These are phyloP conservation scores for Microvelia longipes DNA, from an alignment of 1,140 invertebrate genomes.

Conservation along the genomic window DNA sequence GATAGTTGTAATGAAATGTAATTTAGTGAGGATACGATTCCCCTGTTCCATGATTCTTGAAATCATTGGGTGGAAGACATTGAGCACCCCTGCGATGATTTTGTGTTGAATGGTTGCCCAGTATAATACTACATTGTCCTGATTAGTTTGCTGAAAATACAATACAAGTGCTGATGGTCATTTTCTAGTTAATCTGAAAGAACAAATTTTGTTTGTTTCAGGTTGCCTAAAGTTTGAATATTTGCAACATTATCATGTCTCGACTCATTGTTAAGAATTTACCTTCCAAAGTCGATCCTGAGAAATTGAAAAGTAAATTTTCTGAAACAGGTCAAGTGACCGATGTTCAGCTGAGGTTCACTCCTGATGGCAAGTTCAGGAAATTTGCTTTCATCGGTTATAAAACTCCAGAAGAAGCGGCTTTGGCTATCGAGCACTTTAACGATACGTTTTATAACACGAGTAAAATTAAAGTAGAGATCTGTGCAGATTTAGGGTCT, in stretches of 20 bases:
- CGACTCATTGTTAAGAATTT: conserved; percentile 20
- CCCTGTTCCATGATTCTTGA: too few relatives aligned
- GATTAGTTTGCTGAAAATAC: too few relatives aligned
- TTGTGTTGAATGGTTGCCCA: too few relatives aligned
- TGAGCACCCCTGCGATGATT: too few relatives aligned
- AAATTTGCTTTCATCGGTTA: conserved; percentile 86
- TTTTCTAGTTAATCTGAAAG: too few relatives aligned
- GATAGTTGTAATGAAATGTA: too few relatives aligned
- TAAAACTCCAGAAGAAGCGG: conserved; percentile 59
- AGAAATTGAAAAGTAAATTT: conserved; percentile 61
- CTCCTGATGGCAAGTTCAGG: conserved; percentile 75
- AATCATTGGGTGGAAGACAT: too few relatives aligned
- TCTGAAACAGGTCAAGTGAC: conserved; percentile 66
- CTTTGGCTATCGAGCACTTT: conserved; percentile 56
- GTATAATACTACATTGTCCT: too few relatives aligned
- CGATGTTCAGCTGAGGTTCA: conserved; percentile 83
- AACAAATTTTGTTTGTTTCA: too few relatives aligned
- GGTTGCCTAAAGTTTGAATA: too few relatives aligned
- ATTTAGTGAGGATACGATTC: too few relatives aligned
- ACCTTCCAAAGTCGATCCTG: conserved; percentile 49
- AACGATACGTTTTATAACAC: conserved; percentile 72
- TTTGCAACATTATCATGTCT: conserved; percentile 19
- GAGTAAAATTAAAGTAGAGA: conserved; percentile 59
- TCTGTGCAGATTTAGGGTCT: conserved; percentile 61
- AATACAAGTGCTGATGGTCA: too few relatives aligned